Conservation (phyloP, 1,140 invertebrate genomes). For the Habropoda laboriosa region DNA sequence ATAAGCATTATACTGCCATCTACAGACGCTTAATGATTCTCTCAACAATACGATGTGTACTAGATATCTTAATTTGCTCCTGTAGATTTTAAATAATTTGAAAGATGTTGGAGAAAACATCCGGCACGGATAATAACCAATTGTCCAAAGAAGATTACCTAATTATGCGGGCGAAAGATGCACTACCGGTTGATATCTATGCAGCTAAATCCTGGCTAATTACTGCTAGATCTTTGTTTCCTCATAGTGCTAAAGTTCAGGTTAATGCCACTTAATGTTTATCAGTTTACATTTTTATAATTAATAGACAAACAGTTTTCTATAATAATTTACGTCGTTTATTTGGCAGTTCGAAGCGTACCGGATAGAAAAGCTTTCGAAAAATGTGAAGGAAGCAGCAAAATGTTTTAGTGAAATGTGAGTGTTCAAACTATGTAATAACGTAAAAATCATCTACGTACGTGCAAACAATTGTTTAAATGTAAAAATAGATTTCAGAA, state of each 20-base stretch:
- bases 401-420: constrained; percentile 89
- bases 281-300: not conserved
- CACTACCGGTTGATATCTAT: constrained; percentile 86
- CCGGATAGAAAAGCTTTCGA: constrained; percentile 89
- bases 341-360: constrained; percentile 89
- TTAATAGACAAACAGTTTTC: not conserved
- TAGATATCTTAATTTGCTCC: not conserved
- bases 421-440: constrained; percentile 59
- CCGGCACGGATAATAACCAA: constrained; percentile 69
- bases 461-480: constrained; percentile 26
- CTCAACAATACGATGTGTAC: not conserved
- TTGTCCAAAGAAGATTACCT: constrained; percentile 89
- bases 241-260: constrained; percentile 92
- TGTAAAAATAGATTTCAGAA: constrained; percentile 81
- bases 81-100: not conserved
- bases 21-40: not conserved
- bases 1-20: not conserved
- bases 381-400: constrained; percentile 90
- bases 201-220: constrained; percentile 95
- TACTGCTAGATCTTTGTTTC: constrained; percentile 94
- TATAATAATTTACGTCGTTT: constrained; percentile 19
- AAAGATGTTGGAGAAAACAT: constrained; percentile 75
- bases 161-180: constrained; percentile 88
- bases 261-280: constrained; percentile 76
- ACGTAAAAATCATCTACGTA: not conserved